Evolutionary conservation across 23 tunicate species (phyloP), one percentile per base, ranked within the genome.

Genomic region (Ciona savignyi): DNA sequence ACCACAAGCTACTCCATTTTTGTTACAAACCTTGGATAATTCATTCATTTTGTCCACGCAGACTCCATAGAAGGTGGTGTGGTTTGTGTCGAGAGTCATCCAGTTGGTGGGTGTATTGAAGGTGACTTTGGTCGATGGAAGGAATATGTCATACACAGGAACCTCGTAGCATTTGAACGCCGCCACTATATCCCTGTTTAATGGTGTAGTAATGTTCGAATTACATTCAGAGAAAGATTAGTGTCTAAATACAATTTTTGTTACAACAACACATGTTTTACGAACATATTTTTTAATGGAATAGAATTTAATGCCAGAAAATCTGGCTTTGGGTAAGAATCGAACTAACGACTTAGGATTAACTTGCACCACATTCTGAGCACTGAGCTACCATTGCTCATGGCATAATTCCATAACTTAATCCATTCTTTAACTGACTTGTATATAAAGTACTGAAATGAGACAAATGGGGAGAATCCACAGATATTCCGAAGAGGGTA

Each of bases 121-220:
- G 1, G 29, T 25, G 31, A 85, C 65, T 2, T 25, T 19, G 3
- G 60, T 25, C 6, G 97, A 67, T 27, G 97, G 97, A 62, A 91
- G 80, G 1, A 84, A 62, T 30, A 91, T 66, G 33, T 91, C 97
- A 35, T 70, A 81, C 23, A 91, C 79, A 20, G 25, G 15, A 63
- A 91, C 56, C 31, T 77, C 69, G 34, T 32, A 84, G 60, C 97
- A 91, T 56, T 91, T 91, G 79, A 91, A 91, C 3, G 97, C 80
- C 0, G 97, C 97, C 24, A 91, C 89, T 1, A 91, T 83, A 60
- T 91, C 93, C 61, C 91, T 84, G 90, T n/a, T n/a, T n/a, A n/a
- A n/a, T n/a, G n/a, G n/a, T n/a, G n/a, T n/a, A n/a, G n/a, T n/a
- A n/a, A n/a, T n/a, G n/a, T n/a, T n/a, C n/a, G n/a, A n/a, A n/a